Conservation (phyloP, 2,888 invertebrate species). For the Osedax frankpressi region DNA sequence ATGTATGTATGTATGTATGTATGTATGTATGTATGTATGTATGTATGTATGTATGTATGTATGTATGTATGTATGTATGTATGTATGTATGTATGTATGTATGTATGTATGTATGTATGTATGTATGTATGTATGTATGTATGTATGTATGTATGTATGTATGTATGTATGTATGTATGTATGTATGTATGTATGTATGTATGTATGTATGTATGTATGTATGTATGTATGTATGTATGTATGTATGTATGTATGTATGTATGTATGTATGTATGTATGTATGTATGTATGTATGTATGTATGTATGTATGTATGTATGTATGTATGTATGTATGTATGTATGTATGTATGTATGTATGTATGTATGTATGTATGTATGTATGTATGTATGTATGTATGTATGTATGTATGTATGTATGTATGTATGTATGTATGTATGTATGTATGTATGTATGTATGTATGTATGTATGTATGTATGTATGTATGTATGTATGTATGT, state of each 20-base stretch:
- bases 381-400: not conserved
- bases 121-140: not conserved
- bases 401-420: not conserved
- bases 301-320: not conserved
- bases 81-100: not conserved
- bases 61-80: not conserved
- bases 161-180: too few species aligned
- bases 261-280: not conserved
- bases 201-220: not conserved
- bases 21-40: not conserved
- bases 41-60: not conserved
- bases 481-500: constrained; percentile 1
- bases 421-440: not conserved
- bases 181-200: too few species aligned
- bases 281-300: not conserved
- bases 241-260: not conserved
- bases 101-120: not conserved
- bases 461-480: constrained; percentile 1
- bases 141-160: too few species aligned
- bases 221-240: not conserved
- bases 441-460: not conserved
- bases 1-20: not conserved
- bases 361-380: not conserved
- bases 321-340: not conserved
- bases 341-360: not conserved